Evolutionary conservation across 2,888 invertebrate genomes (phyloP).

Genomic region (Uropetala carovei): DNA sequence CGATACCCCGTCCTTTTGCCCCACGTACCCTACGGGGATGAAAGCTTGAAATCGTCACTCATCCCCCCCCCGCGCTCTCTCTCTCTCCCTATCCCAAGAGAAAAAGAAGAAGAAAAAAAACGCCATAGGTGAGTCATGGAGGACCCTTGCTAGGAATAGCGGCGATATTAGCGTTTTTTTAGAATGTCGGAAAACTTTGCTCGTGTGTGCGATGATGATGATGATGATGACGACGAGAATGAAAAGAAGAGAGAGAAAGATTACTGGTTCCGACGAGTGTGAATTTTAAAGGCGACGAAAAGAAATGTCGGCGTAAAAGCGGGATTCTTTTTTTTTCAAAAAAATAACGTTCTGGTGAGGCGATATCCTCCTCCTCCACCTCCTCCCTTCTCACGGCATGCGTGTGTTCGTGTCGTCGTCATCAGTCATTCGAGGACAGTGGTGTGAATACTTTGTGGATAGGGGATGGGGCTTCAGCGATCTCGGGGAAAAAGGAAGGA

Average conservation of each 20-base stretch:
- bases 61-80: not conserved
- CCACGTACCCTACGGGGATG: not conserved
- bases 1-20: too few species aligned
- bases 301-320: not conserved
- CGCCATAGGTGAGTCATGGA: not conserved
- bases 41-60: not conserved
- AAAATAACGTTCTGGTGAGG: not conserved
- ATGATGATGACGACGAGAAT: not conserved
- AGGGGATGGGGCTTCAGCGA: not conserved
- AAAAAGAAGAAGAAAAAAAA: not conserved
- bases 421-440: constrained; percentile 63
- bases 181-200: not conserved
- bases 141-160: not conserved
- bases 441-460: constrained; percentile 21
- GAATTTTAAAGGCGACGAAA: constrained; percentile 10
- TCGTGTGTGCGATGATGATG: not conserved
- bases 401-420: constrained; percentile 33
- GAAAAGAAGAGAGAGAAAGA: not conserved
- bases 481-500: constrained; percentile 36
- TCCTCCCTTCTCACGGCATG: not conserved
- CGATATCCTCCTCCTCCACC: not conserved
- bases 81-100: too few species aligned
- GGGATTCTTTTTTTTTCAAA: not conserved
- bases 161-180: not conserved
- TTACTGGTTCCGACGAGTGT: not conserved